phyloP scores from a whole-genome alignment of 2,888 invertebrate genomes.

The Phalangium opilio region DNA sequence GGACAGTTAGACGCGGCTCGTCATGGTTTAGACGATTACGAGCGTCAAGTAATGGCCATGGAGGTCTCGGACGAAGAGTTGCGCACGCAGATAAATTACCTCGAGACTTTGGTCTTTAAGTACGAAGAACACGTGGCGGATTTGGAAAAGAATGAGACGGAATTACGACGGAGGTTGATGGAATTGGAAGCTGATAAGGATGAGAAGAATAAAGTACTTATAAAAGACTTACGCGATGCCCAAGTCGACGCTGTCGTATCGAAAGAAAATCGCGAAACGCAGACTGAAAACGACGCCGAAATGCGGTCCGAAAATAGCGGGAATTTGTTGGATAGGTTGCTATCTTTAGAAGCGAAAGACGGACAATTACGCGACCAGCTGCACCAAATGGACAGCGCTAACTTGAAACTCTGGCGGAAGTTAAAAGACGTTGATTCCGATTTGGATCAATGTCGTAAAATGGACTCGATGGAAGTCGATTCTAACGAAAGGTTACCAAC shows the following conservation, averaged over 20 bases:
- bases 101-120: slow-evolving; percentile 14
- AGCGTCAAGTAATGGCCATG: slow-evolving; percentile 3
- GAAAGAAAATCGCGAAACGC: neutral
- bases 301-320: neutral
- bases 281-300: neutral
- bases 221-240: neutral
- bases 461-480: slow-evolving; percentile 3
- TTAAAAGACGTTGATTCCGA: slow-evolving; percentile 15
- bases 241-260: neutral
- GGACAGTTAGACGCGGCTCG: neutral
- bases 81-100: slow-evolving; percentile 11
- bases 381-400: slow-evolving; percentile 15
- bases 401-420: slow-evolving; percentile 17
- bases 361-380: slow-evolving; percentile 11
- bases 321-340: slow-evolving; percentile 8
- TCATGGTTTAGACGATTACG: neutral
- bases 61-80: slow-evolving; percentile 11
- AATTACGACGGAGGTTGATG: neutral
- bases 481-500: neutral
- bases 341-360: slow-evolving; percentile 13
- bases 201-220: neutral
- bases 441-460: slow-evolving; percentile 12
- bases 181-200: neutral
- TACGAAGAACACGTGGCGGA: slow-evolving; percentile 15
- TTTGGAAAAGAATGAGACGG: slow-evolving; percentile 10